These are phyloP conservation scores for Bombus confusus DNA, from an alignment of 1,140 invertebrate species.

Conservation along the genomic window DNA sequence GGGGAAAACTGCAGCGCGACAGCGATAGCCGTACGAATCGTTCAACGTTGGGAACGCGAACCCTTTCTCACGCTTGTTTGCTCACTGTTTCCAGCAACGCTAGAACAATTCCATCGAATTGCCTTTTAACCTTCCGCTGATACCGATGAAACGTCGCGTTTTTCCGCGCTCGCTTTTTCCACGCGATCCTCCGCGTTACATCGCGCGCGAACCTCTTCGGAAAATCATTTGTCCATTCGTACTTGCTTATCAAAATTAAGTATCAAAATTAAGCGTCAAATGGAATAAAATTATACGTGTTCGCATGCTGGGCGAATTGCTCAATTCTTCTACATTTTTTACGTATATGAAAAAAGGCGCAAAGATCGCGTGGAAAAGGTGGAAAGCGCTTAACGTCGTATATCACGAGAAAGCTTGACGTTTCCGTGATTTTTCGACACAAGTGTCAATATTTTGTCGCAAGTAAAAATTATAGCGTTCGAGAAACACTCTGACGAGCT, in stretches of 20 bases:
- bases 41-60: constrained; percentile 31
- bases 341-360: not conserved
- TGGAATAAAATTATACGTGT: no score
- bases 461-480: not conserved
- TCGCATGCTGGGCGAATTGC: no score
- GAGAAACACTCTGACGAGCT: not conserved
- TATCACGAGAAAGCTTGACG: not conserved
- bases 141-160: not conserved
- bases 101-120: constrained; percentile 56
- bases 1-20: constrained; percentile 5
- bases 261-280: no score
- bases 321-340: not conserved
- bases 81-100: constrained; percentile 30
- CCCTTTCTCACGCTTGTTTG: constrained; percentile 48
- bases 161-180: not conserved
- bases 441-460: not conserved
- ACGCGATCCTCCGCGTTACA: not conserved
- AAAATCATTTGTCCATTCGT: not conserved
- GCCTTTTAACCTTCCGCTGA: constrained; percentile 52
- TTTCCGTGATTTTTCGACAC: not conserved
- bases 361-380: not conserved
- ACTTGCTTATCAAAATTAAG: not conserved
- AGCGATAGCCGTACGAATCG: constrained; percentile 51
- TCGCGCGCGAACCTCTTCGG: not conserved
- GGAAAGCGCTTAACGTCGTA: not conserved